Evolutionary conservation across 2,888 invertebrate genomes (phyloP).

Genomic region (Autographa gamma): DNA sequence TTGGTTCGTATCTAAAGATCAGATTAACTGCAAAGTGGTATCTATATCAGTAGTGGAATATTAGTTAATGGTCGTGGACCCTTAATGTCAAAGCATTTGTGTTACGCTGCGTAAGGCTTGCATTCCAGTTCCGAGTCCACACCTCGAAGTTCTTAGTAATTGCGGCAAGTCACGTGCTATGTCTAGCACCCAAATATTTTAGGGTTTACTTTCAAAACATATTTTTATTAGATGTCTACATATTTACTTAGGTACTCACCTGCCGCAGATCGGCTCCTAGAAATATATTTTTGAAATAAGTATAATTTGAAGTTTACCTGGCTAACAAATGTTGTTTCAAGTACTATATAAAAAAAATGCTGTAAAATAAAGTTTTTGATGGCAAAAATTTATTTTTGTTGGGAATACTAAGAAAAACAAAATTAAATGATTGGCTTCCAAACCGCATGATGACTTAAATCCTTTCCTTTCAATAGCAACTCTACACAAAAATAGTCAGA

Average conservation of each 20-base stretch:
- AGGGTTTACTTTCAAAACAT: not conserved
- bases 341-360: too few species aligned
- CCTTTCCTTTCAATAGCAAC: too few species aligned
- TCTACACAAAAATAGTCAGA: not conserved
- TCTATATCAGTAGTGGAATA: not conserved
- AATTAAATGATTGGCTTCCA: too few species aligned
- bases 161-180: not conserved
- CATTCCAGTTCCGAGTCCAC: constrained; percentile 4
- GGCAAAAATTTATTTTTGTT: too few species aligned
- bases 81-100: constrained; percentile 4
- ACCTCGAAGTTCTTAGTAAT: constrained; percentile 4
- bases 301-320: too few species aligned
- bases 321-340: too few species aligned
- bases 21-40: not conserved
- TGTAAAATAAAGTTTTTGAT: too few species aligned
- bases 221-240: not conserved
- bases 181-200: not conserved
- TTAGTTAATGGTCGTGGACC: not conserved
- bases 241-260: too few species aligned
- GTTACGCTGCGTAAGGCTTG: constrained; percentile 3
- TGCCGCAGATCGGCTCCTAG: too few species aligned
- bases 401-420: too few species aligned
- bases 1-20: not conserved
- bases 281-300: too few species aligned
- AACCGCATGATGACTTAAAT: too few species aligned